Evolutionary conservation across 2,888 invertebrate genomes (phyloP).

Genomic region (Liposcelis brunnea): DNA sequence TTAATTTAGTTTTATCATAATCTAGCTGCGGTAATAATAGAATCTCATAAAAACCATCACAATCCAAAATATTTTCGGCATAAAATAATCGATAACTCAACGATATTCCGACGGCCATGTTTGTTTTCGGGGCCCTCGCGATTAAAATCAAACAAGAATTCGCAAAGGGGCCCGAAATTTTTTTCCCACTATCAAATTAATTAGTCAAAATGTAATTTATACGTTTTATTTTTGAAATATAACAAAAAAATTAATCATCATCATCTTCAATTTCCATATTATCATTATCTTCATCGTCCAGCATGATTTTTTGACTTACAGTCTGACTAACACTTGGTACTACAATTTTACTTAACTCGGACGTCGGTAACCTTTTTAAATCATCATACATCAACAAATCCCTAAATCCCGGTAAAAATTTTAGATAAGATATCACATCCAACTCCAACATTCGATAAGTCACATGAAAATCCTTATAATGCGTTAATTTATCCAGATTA

Average conservation of each 20-base stretch:
- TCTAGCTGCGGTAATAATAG: no score
- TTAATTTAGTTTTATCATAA: no score
- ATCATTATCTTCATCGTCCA: not conserved
- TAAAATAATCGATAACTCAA: no score
- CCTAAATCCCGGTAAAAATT: not conserved
- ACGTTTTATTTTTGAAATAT: no score
- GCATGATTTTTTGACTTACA: not conserved
- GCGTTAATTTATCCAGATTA: not conserved
- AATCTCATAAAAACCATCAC: no score
- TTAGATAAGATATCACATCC: constrained; percentile 2
- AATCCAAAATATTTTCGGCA: no score
- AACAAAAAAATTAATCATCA: constrained; percentile 2
- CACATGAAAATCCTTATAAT: not conserved
- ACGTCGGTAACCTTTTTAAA: not conserved
- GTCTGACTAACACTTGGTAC: not conserved
- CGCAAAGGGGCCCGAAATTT: no score
- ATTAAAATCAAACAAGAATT: no score
- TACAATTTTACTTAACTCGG: not conserved
- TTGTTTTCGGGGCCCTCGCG: no score
- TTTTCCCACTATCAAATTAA: no score
- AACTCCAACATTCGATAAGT: not conserved
- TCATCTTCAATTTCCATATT: constrained; percentile 2
- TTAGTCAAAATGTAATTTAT: no score
- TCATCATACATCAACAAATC: not conserved
- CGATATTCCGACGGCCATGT: no score